phyloP scores from a whole-genome alignment of 2,797 vertebrate genomes.

The Apogon talboti region DNA sequence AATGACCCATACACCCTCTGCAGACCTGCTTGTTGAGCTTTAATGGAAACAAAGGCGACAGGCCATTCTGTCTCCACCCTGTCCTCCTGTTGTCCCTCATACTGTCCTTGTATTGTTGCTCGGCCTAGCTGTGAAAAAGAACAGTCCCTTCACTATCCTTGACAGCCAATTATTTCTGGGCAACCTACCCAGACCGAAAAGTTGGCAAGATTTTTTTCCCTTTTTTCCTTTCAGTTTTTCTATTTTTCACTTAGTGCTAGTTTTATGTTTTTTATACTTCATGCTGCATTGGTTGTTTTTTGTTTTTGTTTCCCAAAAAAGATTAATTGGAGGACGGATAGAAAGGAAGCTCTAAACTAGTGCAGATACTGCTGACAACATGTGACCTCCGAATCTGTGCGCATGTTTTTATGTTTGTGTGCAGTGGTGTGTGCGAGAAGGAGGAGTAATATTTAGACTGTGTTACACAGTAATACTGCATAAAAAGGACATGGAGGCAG shows the following conservation, averaged over 20 bases:
- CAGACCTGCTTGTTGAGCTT: slow-evolving; percentile 66
- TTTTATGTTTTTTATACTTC: slow-evolving; percentile 40
- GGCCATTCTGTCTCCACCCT: slow-evolving; percentile 70
- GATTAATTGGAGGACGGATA: slow-evolving; percentile 67
- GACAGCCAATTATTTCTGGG: slow-evolving; percentile 85
- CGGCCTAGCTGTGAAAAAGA: slow-evolving; percentile 68
- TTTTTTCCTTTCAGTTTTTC: slow-evolving; percentile 36
- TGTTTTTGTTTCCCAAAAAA: slow-evolving; percentile 64
- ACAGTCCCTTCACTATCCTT: slow-evolving; percentile 71
- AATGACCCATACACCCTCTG: slow-evolving; percentile 58
- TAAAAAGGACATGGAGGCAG: slow-evolving; percentile 13
- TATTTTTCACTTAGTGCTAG: slow-evolving; percentile 34
- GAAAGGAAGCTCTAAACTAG: slow-evolving; percentile 52
- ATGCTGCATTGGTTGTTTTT: slow-evolving; percentile 62
- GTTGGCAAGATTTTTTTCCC: slow-evolving; percentile 54
- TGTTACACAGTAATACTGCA: slow-evolving; percentile 23
- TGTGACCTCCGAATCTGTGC: slow-evolving; percentile 48
- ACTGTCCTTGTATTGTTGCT: slow-evolving; percentile 75
- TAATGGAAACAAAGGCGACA: slow-evolving; percentile 78
- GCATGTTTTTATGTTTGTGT: slow-evolving; percentile 17
- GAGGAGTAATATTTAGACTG: slow-evolving; percentile 25
- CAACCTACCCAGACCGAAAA: slow-evolving; percentile 79
- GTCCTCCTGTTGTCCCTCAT: slow-evolving; percentile 72
- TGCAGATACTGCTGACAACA: slow-evolving; percentile 48
- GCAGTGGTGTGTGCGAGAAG: neutral